These are phyloP conservation scores for Invenusta paracnida DNA, from an alignment of 2,888 invertebrate species.

Conservation along the genomic window DNA sequence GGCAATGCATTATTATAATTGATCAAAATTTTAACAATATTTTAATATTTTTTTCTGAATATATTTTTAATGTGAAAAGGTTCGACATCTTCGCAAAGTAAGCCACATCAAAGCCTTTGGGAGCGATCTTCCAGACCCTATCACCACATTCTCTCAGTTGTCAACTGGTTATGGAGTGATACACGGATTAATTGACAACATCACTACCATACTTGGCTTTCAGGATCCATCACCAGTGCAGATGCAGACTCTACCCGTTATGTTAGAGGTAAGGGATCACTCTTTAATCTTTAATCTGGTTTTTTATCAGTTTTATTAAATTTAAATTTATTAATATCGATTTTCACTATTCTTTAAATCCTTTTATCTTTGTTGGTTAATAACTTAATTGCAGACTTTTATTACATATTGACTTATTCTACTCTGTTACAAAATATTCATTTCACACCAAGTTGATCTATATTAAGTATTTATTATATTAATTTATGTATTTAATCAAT, in stretches of 20 bases:
- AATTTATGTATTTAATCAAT: too few relatives aligned
- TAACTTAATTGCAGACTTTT: too few relatives aligned
- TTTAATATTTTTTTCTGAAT: not conserved
- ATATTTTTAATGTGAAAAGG: not conserved
- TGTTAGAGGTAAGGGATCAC: constrained; percentile 64
- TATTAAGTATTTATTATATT: too few relatives aligned
- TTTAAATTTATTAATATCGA: too few relatives aligned
- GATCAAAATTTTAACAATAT: not conserved
- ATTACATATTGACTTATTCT: too few relatives aligned
- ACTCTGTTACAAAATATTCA: too few relatives aligned
- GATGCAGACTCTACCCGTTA: constrained; percentile 82
- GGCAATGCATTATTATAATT: too few relatives aligned
- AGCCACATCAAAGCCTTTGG: constrained; percentile 76
- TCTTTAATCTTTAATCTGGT: too few relatives aligned
- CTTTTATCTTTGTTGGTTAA: too few relatives aligned
- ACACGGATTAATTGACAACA: constrained; percentile 68
- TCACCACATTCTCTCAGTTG: constrained; percentile 68
- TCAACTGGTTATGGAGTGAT: constrained; percentile 65
- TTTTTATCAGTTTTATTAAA: too few relatives aligned
- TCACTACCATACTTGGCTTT: constrained; percentile 61
- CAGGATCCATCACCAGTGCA: constrained; percentile 56
- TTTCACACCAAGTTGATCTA: too few relatives aligned
- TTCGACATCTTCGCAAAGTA: constrained; percentile 67
- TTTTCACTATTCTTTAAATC: too few relatives aligned
- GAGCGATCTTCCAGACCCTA: constrained; percentile 73